phyloP scores from a whole-genome alignment of 2,797 vertebrate species.

The Phrynocephalus forsythii region DNA sequence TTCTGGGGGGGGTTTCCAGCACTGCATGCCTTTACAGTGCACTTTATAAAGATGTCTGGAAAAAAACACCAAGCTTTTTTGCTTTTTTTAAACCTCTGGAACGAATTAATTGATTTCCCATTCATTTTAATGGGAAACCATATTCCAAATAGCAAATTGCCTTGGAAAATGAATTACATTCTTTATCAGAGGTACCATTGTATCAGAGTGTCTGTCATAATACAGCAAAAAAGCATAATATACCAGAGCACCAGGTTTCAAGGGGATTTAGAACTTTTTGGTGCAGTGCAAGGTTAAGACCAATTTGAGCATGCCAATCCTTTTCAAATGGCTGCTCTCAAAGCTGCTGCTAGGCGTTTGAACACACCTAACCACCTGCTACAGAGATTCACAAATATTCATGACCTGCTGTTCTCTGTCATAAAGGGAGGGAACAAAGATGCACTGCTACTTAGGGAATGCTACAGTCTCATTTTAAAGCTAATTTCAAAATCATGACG shows the following conservation, averaged over 20 bases:
- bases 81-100: too few species aligned
- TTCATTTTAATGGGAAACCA: too few species aligned
- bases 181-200: too few species aligned
- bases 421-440: constrained; percentile 51
- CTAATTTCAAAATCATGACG: constrained; percentile 54
- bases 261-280: not conserved
- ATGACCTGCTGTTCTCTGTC: constrained; percentile 59
- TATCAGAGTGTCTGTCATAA: not conserved
- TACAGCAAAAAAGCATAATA: not conserved
- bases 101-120: too few species aligned
- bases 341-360: constrained; percentile 57
- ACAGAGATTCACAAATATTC: constrained; percentile 72
- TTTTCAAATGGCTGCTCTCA: constrained; percentile 50
- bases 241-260: not conserved
- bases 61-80: too few species aligned
- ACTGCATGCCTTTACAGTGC: too few species aligned
- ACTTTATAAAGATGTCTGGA: too few species aligned
- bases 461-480: constrained; percentile 43
- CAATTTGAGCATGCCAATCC: constrained; percentile 33
- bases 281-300: constrained; percentile 24
- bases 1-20: too few species aligned
- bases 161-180: too few species aligned
- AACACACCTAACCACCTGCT: constrained; percentile 66
- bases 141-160: too few species aligned
- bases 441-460: constrained; percentile 40